Conservation (phyloP, 2,888 invertebrate genomes). For the Limenitis camilla region DNA sequence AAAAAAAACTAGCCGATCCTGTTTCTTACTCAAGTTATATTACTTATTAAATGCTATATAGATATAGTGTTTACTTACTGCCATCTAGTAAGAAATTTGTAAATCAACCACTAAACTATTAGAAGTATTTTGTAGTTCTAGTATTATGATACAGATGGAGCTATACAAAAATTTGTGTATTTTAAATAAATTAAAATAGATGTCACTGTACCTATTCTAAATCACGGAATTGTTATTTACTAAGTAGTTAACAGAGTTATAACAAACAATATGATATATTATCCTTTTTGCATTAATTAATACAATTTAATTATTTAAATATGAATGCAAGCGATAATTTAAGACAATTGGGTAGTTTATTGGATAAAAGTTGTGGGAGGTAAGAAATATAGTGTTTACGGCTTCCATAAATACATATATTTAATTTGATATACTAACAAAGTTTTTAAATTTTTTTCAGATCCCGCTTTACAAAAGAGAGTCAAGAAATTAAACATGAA, state of each 20-base stretch:
- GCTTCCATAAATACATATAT: background rate
- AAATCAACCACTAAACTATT: no score
- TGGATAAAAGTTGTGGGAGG: constrained; percentile 4
- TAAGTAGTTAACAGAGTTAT: no score
- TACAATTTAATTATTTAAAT: no score
- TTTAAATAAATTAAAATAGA: background rate
- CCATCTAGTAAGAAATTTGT: background rate
- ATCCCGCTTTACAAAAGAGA: background rate
- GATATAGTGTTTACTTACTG: no score
- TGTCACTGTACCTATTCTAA: background rate
- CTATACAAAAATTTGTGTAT: background rate
- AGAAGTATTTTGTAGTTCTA: background rate
- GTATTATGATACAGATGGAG: background rate
- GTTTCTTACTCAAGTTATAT: no score
- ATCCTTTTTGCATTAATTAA: no score
- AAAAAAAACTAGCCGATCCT: no score
- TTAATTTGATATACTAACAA: background rate
- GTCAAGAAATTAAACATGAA: background rate
- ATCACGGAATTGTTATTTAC: background rate
- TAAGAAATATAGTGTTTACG: background rate
- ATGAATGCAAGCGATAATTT: background rate
- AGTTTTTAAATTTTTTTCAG: background rate
- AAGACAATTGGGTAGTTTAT: background rate
- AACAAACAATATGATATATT: no score
- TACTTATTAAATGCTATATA: no score